Evolutionary conservation across 2,113 vertebrate genomes (phyloP), one percentile per base, ranked within the genome.

Genomic region (Arizona elegans): DNA sequence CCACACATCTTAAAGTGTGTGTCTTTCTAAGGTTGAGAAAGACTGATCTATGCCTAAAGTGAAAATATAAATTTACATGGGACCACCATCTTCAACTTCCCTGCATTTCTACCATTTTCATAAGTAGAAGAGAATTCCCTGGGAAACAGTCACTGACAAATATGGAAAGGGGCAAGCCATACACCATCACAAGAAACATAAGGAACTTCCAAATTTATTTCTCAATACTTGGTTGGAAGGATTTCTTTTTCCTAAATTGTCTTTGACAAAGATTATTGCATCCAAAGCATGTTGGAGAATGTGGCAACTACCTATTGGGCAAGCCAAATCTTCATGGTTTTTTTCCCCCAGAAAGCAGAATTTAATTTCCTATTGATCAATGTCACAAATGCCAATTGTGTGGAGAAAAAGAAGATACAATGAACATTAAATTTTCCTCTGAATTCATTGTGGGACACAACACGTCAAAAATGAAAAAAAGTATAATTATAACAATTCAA

Each of bases 191-290:
- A 88, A 88, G 95, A 96, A 19, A 0, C 0, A 23, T 93, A 94
- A 0, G 88, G 15, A 0, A 97, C 96, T 38, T 0, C 52, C 0
- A 0, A 0, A 0, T 0, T 90, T 86, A 95, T 0, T 21, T 0
- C 0, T 13, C 8, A 91, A 93, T 58, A 0, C 0, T 94, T 93
- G 96, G 92, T 0, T 5, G 90, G 75, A 96, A 95, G 0, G 23
- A 24, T 4, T 1, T 33, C 0, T 90, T 5, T 0, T 2, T 0
- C 17, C 95, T 94, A 75, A 75, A 56, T 91, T 92, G 86, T 96
- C 95, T 65, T 38, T 15, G 47, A 96, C 91, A 89, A 95, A 94
- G 92, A 96, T 53, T 11, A 87, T 24, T 54, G 50, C 24, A 53
- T 87, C 86, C 10, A 53, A 29, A 15, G 9, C 26, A 29, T n/a